Conservation (phyloP, 2,113 vertebrate genomes). For the Ammodytes marinus region DNA sequence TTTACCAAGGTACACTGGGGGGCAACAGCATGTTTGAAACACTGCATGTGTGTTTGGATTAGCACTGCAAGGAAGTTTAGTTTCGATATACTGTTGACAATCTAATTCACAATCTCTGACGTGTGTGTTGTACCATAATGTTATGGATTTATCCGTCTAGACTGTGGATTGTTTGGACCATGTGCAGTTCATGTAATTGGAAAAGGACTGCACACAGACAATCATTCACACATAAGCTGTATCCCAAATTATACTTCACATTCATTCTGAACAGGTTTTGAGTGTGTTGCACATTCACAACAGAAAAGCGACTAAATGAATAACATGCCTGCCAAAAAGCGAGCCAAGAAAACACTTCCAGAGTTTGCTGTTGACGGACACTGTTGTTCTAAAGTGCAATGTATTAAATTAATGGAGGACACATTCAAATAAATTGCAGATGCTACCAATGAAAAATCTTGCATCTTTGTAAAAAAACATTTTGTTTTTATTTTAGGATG, state of each 20-base stretch:
- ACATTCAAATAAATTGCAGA: background rate
- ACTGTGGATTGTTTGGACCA: too few species aligned
- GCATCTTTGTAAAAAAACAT: background rate
- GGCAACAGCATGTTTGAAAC: background rate
- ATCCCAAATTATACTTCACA: background rate
- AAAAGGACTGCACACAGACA: too few species aligned
- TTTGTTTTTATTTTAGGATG: too few species aligned
- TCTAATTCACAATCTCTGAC: background rate
- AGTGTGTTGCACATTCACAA: background rate
- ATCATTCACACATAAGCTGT: background rate
- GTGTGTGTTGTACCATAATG: background rate
- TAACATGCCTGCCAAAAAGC: too few species aligned
- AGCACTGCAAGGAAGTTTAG: too few species aligned
- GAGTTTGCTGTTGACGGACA: background rate
- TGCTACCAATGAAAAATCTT: too few species aligned
- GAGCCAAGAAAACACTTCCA: too few species aligned
- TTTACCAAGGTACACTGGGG: background rate
- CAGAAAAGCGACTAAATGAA: background rate
- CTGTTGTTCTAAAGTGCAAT: background rate
- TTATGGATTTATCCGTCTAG: background rate
- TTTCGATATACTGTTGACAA: background rate
- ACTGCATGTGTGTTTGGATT: too few species aligned
- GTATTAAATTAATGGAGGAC: too few species aligned
- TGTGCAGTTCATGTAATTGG: background rate
- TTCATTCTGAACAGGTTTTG: background rate